Evolutionary conservation across 2,888 invertebrate genomes (phyloP).

Genomic region (Cremastinae sp.): DNA sequence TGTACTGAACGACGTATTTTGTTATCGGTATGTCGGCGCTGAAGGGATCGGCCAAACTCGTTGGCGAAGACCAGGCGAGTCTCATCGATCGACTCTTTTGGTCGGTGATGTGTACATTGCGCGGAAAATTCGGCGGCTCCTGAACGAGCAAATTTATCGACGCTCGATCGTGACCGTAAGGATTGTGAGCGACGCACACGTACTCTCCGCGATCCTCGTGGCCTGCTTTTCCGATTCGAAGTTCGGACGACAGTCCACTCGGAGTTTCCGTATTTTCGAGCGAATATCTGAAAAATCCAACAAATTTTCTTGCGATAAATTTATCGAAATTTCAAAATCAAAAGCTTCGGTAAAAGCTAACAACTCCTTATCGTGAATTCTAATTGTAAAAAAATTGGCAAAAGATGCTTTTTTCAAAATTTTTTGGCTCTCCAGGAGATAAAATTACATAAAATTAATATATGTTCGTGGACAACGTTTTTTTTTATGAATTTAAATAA

Average conservation of each 20-base stretch:
- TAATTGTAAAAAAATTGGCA: not conserved
- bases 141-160: constrained; percentile 81
- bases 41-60: constrained; percentile 79
- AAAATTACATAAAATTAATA: not conserved
- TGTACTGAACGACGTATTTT: constrained; percentile 83
- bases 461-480: not conserved
- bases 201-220: constrained; percentile 83
- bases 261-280: constrained; percentile 77
- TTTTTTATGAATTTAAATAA: constrained; percentile 1
- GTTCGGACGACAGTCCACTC: constrained; percentile 81
- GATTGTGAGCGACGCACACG: constrained; percentile 84
- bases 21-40: constrained; percentile 81
- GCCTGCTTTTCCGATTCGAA: constrained; percentile 82
- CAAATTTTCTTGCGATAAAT: not conserved
- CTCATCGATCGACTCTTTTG: constrained; percentile 82
- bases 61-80: constrained; percentile 82
- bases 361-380: too few species aligned
- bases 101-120: constrained; percentile 82
- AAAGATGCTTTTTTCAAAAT: constrained; percentile 6
- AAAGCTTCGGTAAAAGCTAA: not conserved
- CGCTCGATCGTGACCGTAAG: constrained; percentile 83
- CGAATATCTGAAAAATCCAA: constrained; percentile 69
- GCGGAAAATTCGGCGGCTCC: constrained; percentile 85
- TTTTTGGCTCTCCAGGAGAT: not conserved
- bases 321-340: not conserved